Conservation (phyloP, 2,888 invertebrate genomes). For the Perithous albicinctus region DNA sequence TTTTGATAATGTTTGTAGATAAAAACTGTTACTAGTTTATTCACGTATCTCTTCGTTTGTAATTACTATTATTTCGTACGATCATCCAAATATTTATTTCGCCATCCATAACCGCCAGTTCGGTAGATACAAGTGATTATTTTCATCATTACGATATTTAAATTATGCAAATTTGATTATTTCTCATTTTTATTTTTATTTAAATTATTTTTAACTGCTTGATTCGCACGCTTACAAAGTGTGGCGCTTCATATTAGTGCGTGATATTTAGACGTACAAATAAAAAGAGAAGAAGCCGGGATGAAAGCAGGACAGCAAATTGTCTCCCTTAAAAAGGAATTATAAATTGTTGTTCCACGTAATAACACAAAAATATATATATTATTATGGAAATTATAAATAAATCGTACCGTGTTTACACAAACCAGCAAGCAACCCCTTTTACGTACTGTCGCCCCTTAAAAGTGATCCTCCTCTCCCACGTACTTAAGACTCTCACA, state of each 20-base stretch:
- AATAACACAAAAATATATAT: slow-evolving; percentile 1
- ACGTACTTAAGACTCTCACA: slow-evolving; percentile 82
- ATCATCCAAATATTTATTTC: too few species aligned
- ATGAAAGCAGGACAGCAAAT: slow-evolving; percentile 19
- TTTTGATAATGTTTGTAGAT: too few species aligned
- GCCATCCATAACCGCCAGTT: too few species aligned
- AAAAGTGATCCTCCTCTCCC: slow-evolving; percentile 70
- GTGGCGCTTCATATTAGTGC: slow-evolving; percentile 83
- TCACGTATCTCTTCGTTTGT: too few species aligned
- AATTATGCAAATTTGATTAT: too few species aligned
- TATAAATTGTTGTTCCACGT: slow-evolving; percentile 60
- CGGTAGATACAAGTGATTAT: too few species aligned
- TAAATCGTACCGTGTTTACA: slow-evolving; percentile 31
- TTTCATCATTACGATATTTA: too few species aligned
- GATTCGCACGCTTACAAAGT: slow-evolving; percentile 71
- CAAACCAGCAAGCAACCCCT: slow-evolving; percentile 61
- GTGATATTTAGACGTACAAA: slow-evolving; percentile 48
- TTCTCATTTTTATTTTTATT: too few species aligned
- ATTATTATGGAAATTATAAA: slow-evolving; percentile 6
- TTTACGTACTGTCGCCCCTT: slow-evolving; percentile 71
- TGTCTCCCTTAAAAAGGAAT: slow-evolving; percentile 19
- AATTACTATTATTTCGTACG: too few species aligned
- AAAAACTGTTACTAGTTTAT: too few species aligned
- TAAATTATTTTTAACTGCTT: slow-evolving; percentile 4
- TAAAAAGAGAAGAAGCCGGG: slow-evolving; percentile 34